These are phyloP conservation scores for Phyllostomus hastatus DNA, from an alignment of 2,113 vertebrate genomes.

Conservation along the genomic window DNA sequence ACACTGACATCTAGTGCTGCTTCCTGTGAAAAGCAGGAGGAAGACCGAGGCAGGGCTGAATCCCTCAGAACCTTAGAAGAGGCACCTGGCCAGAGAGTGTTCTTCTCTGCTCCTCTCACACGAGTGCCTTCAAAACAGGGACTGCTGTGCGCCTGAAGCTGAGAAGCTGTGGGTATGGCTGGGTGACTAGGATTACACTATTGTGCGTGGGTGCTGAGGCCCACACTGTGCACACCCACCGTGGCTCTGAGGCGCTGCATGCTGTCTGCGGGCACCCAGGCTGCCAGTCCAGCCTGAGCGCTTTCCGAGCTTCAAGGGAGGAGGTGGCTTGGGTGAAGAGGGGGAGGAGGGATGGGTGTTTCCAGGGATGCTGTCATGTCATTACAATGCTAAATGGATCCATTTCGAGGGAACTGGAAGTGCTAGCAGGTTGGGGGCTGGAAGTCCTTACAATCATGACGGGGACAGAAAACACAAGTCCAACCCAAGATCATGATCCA, in stretches of 20 bases:
- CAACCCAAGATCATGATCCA: background rate
- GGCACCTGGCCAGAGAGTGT: background rate
- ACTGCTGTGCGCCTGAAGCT: background rate
- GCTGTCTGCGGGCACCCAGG: background rate
- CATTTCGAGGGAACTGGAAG: background rate
- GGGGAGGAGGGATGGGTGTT: background rate
- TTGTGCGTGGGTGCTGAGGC: background rate
- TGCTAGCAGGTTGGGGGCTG: background rate
- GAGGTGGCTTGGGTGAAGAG: background rate
- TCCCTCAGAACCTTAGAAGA: background rate
- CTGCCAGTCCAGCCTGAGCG: background rate
- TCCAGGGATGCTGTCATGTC: background rate
- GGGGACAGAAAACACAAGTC: background rate
- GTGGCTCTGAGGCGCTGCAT: background rate
- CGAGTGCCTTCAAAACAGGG: background rate
- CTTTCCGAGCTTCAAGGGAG: background rate
- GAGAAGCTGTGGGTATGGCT: background rate
- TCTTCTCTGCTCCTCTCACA: background rate
- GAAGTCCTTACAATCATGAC: background rate
- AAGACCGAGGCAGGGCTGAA: background rate
- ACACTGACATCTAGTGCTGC: conserved; percentile 55
- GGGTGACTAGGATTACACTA: background rate
- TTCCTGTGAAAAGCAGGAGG: fast-evolving
- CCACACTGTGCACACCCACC: background rate
- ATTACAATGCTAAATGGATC: background rate